Evolutionary conservation across 2,888 invertebrate genomes (phyloP), one percentile per base, ranked within the genome.

Genomic region (Perithous albicinctus): DNA sequence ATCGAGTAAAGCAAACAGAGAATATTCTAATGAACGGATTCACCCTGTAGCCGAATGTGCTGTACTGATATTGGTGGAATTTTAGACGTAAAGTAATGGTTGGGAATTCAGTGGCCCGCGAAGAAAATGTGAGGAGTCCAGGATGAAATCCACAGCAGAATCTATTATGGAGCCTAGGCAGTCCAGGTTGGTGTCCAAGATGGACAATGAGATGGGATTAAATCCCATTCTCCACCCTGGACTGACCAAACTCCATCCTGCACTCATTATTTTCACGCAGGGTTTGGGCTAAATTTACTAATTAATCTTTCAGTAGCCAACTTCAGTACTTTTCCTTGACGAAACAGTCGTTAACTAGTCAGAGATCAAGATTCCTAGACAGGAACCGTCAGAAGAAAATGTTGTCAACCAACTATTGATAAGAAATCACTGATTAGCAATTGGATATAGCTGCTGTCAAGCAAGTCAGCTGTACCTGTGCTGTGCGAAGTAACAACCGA

Each of bases 21-120:
- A 70, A 70, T 56, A 70, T 70, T 70, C 41, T 56, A 70, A 70
- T 70, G 69, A 56, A 70, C 69, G 38, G 41, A 41, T 70, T 41
- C 69, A 54, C 38, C 26, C 54, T 70, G 54, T 54, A 38, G 51
- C 38, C 1, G 48, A 29, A 1, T 29, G 51, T 69, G 2, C 20
- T 20, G 29, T n/a, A 38, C 29, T 48, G 26, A 38, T 41, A 41
- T 15, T n/a, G 38, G 69, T n/a, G 10, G 54, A 69, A 38, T 54
- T 48, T 54, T 23, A 26, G 41, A 26, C 56, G 54, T 29, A 26
- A 26, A 70, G 69, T 41, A 56, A 70, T 41, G 69, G 69, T 41
- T 32, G 18, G n/a, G 10, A 15, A 35, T 35, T 59, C 59, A n/a
- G 59, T 32, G 59, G 32, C n/a, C n/a, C n/a, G n/a, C n/a, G n/a